Percentiles rank a stretch among this genome's conserved stretches.
Conservation (phyloP, 1,140 invertebrate species). For the Brachionus angularis region DNA sequence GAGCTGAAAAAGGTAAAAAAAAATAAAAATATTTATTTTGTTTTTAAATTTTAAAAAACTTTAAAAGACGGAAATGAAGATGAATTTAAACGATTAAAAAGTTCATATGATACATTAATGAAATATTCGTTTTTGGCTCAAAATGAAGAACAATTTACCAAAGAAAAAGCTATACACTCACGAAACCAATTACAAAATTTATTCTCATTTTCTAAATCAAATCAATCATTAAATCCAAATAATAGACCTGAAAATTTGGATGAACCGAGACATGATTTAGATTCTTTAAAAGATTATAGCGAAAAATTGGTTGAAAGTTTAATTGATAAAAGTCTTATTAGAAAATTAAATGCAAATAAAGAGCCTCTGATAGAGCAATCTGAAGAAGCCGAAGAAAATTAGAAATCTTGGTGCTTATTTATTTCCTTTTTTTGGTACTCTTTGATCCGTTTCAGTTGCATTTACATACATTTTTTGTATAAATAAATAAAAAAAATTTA, state of each 20-base stretch:
- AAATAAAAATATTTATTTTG: background rate
- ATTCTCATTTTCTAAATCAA: background rate
- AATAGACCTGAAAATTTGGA: background rate
- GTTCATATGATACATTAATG: conserved; percentile 16
- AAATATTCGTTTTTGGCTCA: conserved; percentile 32
- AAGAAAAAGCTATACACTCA: conserved; percentile 13
- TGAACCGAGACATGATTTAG: no score
- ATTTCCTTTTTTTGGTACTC: no score
- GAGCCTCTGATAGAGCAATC: no score
- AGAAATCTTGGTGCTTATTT: no score
- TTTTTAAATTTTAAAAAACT: background rate
- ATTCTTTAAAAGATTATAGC: background rate
- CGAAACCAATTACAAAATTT: conserved; percentile 36
- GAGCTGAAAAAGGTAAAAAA: conserved; percentile 1
- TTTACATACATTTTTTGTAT: no score
- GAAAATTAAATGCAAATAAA: no score
- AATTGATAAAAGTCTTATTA: no score
- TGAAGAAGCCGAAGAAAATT: no score
- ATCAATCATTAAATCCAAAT: background rate
- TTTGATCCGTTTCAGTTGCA: no score
- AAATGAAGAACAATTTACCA: conserved; percentile 31
- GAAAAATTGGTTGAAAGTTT: background rate
- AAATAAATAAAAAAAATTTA: no score
- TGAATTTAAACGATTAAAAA: conserved; percentile 5
- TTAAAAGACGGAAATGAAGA: conserved; percentile 12